Evolutionary conservation across 2,888 invertebrate species (phyloP).

Genomic region (Macrophya annulata): DNA sequence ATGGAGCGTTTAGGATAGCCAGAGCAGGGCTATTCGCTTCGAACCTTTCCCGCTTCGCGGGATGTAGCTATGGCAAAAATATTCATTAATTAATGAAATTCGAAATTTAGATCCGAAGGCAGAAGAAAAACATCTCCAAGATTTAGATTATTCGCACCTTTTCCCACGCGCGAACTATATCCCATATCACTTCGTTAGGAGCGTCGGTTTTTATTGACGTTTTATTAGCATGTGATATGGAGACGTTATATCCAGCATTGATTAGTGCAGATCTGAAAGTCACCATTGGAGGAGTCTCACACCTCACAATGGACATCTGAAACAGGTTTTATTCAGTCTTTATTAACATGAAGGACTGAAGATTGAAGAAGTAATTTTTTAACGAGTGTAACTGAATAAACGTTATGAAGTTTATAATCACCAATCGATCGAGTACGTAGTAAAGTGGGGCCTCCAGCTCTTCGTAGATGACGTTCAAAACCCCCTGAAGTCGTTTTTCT

Average conservation of each 20-base stretch:
- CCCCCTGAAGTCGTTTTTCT: conserved; percentile 88
- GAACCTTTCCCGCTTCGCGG: conserved; percentile 84
- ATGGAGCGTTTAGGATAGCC: conserved; percentile 82
- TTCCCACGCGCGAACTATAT: conserved; percentile 93
- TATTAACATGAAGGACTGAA: too few relatives aligned
- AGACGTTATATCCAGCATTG: conserved; percentile 95
- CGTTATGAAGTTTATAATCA: conserved; percentile 55
- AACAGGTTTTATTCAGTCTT: background rate
- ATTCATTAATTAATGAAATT: background rate
- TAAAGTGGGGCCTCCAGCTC: conserved; percentile 96
- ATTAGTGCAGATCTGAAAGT: conserved; percentile 91
- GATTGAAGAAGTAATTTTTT: background rate
- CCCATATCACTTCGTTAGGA: conserved; percentile 93
- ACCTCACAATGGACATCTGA: conserved; percentile 73
- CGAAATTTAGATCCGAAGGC: background rate
- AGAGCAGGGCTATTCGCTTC: conserved; percentile 80
- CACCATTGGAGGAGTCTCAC: conserved; percentile 73
- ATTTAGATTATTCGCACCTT: conserved; percentile 69
- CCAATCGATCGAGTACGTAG: conserved; percentile 88
- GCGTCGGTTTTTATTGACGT: conserved; percentile 96
- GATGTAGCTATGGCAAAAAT: conserved; percentile 79
- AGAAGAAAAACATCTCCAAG: background rate
- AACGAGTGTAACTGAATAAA: too few relatives aligned
- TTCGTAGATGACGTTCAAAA: conserved; percentile 90
- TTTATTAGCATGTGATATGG: conserved; percentile 94